Base-by-base conservation (phyloP, 2,888 invertebrate genomes). In the Leucozona laternaria region DNA sequence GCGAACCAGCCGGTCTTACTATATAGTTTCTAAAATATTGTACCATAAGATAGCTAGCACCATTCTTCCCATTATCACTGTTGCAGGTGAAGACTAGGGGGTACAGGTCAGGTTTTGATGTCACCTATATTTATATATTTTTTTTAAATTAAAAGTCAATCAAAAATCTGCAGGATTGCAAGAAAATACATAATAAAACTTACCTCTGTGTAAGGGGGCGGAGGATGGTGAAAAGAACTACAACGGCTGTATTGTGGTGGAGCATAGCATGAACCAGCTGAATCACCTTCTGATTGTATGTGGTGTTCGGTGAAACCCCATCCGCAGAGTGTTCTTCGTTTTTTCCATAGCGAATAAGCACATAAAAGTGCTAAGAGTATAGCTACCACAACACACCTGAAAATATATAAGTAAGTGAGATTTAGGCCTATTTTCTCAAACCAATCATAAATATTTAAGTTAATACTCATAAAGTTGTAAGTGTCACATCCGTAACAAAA, bases 141-240 rank as follows among this genome's bases (percentile, higher is more conserved):
- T 28, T 28, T 28, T 28, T 28, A 10, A 34, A 10, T 34, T 10
- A 10, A 37, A 37, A 13, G 1, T 37, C 37, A 37, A 37, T 37
- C 13, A 37, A 37, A 37, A 37, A 40, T 40, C 2, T 50, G 4
- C 17, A 50, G 0, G 17, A 40, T 15, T 6, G 1, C 20, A 17
- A 3, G 13, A 17, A 34, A 45, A 45, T 15, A 40, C 0, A 43
- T 13, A 45, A 17, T 17, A 15, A 17, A 43, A 83, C 81, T 89
- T 92, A 97, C 97, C 95, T 97, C 97, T 84, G 96, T 96, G 92
- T 97, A 97, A 0, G 97, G 97, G 22, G 97, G 97, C 34, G 97
- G 97, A 2, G 96, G 95, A 91, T 96, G 96, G 90, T 96, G 96
- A 91, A 97, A 96, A 79, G 97, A 97, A 81, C 96, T 96, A 90